Evolutionary conservation across 2,888 invertebrate genomes (phyloP), one percentile per base, ranked within the genome.

Genomic region (Acleris literana): DNA sequence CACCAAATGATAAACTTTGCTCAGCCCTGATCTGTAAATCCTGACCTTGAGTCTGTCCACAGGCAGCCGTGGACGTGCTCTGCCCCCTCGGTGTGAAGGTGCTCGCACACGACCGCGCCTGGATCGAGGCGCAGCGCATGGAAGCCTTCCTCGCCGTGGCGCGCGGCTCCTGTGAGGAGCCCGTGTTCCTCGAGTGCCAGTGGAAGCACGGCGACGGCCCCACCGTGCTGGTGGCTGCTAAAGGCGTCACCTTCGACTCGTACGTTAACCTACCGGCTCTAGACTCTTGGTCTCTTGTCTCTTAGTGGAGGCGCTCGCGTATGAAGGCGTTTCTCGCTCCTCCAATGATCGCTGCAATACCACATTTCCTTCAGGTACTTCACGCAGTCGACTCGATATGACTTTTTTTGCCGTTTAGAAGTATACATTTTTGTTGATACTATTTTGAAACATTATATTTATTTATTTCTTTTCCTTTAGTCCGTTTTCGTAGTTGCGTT

Each of bases 121-220:
- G 96, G 96, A 93, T 95, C 48, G 90, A 93, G 76, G 81, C 92
- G 11, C 94, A 94, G 83, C 93, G 94, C 75, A 95, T 96, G 95
- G 90, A 92, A 49, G 92, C 94, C 0, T 94, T 95, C 75, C 82
- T 96, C 70, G 92, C 95, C n/a, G 96, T 96, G 17, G 93, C 96
- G 5, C 86, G 93, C 56, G 96, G 96, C 55, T 95, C 96, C 5
- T 94, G 93, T 75, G 94, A 94, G 76, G 93, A 94, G 53, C 95
- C 96, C 2, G 80, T 94, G 56, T 93, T 96, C 72, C 83, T 96
- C 33, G 95, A 96, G 83, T 91, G 95, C 70, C 78, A 79, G 13
- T 96, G 95, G 83, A 85, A 81, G 1, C 93, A 93, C 1, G 93
- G 87, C 5, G 86, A 81, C 0, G 74, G 76, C 44, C 94, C 94